Percentiles rank a stretch among this genome's conserved stretches.
Conservation (phyloP, 2,888 invertebrate genomes). For the Eupithecia abbreviata region DNA sequence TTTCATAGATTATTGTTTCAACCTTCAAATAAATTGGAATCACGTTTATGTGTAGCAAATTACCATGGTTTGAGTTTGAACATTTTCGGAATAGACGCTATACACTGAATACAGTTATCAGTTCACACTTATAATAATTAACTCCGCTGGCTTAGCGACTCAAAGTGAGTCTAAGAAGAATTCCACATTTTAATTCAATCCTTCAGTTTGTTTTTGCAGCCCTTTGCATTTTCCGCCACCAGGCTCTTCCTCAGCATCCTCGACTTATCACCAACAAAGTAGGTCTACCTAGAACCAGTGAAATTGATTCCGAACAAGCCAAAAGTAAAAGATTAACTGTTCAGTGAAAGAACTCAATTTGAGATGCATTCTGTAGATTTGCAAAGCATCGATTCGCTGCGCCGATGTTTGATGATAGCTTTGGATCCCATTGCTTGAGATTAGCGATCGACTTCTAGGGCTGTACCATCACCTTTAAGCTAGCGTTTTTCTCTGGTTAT, state of each 20-base stretch:
- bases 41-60: background rate
- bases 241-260: background rate
- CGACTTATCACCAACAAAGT: background rate
- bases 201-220: background rate
- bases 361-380: conserved; percentile 52
- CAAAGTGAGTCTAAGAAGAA: background rate
- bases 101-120: no score
- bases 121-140: no score
- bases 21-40: conserved; percentile 8
- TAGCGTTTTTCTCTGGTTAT: background rate
- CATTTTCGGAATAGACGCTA: background rate
- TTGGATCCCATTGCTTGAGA: conserved; percentile 58
- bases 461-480: conserved; percentile 36
- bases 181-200: background rate
- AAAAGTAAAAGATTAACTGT: conserved; percentile 5
- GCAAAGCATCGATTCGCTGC: conserved; percentile 49
- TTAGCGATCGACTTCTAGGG: conserved; percentile 57
- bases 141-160: background rate
- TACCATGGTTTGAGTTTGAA: background rate
- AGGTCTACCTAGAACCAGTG: background rate
- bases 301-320: background rate
- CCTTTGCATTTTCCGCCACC: background rate
- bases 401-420: conserved; percentile 62
- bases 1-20: conserved; percentile 10
- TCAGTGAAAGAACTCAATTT: conserved; percentile 44